phyloP scores from a whole-genome alignment of 2,888 invertebrate species.

The Oscheius sp. region DNA sequence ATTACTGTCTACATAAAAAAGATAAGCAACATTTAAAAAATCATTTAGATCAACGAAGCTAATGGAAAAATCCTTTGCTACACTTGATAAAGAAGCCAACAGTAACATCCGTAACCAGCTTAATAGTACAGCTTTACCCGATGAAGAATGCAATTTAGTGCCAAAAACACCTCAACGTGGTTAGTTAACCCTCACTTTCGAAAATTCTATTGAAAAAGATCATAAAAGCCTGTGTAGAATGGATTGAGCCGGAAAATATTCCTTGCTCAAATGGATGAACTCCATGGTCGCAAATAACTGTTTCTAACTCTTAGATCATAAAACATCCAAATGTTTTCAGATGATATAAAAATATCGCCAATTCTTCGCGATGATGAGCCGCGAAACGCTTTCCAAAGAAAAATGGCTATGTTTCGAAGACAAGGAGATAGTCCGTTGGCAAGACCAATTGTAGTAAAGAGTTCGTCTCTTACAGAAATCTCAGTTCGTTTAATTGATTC shows the following conservation, averaged over 20 bases:
- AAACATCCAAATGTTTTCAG: too few species aligned
- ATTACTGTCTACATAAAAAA: not conserved
- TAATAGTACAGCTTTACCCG: conserved; percentile 21
- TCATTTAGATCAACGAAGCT: too few species aligned
- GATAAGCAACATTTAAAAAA: too few species aligned
- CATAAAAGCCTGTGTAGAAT: not conserved
- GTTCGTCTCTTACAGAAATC: too few species aligned
- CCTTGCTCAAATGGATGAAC: too few species aligned
- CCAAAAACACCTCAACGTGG: conserved; percentile 18
- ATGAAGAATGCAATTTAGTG: not conserved
- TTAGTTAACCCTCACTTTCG: not conserved
- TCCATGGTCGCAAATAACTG: too few species aligned
- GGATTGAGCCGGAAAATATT: not conserved
- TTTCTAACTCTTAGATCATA: too few species aligned
- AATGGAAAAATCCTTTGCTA: conserved; percentile 14
- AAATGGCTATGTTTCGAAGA: conserved; percentile 9
- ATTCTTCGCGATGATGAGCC: conserved; percentile 2
- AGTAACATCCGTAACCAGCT: not conserved
- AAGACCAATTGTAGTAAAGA: not conserved
- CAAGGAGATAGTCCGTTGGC: conserved; percentile 23
- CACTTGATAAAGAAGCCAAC: not conserved
- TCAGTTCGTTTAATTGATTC: not conserved
- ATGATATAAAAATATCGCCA: conserved; percentile 25
- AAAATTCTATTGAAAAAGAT: not conserved
- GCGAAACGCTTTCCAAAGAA: not conserved